A percentile compares a stretch with the other conserved stretches of the same genome.
These are phyloP conservation scores for Lapara coniferarum DNA, from an alignment of 2,888 invertebrate species.

Conservation along the genomic window DNA sequence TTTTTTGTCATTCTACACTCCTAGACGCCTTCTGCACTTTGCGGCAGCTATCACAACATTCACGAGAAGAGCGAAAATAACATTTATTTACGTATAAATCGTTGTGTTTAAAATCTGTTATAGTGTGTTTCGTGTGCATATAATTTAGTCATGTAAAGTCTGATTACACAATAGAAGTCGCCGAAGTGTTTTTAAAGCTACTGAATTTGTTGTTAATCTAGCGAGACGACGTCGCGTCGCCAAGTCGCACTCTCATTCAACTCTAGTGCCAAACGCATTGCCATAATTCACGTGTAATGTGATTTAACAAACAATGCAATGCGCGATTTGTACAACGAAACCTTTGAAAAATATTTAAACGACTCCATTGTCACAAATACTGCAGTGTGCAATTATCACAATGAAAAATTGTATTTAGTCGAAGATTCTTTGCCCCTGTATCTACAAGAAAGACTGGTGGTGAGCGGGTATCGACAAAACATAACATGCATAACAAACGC, in stretches of 20 bases:
- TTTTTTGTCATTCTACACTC: not conserved
- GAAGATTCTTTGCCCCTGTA: not conserved
- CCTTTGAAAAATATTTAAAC: constrained; percentile 43
- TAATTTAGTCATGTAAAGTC: not conserved
- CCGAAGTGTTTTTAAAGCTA: constrained; percentile 37
- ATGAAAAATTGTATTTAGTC: constrained; percentile 28
- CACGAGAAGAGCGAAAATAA: not conserved
- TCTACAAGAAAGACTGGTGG: not conserved
- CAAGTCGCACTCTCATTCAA: constrained; percentile 46
- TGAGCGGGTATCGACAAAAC: not conserved
- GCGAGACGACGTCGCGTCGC: constrained; percentile 45
- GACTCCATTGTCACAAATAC: constrained; percentile 34
- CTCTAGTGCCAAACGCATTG: constrained; percentile 63
- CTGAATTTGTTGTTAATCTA: constrained; percentile 39
- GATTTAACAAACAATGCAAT: constrained; percentile 49
- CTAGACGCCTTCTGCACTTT: not conserved
- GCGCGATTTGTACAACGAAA: constrained; percentile 47
- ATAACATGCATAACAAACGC: not conserved
- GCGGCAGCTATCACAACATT: constrained; percentile 3
- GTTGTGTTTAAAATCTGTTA: not conserved
- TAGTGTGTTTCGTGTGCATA: not conserved
- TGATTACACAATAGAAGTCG: constrained; percentile 30
- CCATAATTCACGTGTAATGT: constrained; percentile 61
- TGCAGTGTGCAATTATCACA: constrained; percentile 36
- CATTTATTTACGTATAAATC: not conserved